These are phyloP conservation scores for Bradypodion ventrale DNA, from an alignment of 2,797 vertebrate genomes.

Conservation along the genomic window DNA sequence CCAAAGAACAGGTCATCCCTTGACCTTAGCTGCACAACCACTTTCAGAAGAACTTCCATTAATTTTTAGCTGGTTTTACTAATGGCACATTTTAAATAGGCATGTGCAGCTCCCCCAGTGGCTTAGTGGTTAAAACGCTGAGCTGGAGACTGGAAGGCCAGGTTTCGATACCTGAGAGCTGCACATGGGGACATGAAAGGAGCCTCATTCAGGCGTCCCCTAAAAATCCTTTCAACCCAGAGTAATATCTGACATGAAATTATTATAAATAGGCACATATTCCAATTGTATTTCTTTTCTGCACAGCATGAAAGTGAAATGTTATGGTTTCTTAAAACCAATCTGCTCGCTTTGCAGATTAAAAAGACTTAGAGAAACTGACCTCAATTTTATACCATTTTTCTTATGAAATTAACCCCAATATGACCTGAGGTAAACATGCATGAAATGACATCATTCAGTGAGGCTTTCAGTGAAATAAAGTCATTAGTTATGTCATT, in stretches of 20 bases:
- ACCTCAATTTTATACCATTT: neutral
- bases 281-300: neutral
- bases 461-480: neutral
- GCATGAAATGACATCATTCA: slow-evolving; percentile 20
- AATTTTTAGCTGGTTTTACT: neutral
- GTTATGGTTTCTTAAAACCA: too few species aligned
- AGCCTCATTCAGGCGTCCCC: too few species aligned
- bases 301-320: neutral
- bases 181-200: too few species aligned
- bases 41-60: neutral
- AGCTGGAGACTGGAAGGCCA: too few species aligned
- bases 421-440: neutral
- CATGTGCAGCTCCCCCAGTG: too few species aligned
- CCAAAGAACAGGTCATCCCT: neutral
- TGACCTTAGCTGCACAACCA: too few species aligned
- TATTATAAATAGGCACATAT: neutral
- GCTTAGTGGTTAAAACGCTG: too few species aligned
- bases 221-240: too few species aligned
- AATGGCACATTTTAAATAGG: neutral
- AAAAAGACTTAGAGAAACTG: neutral
- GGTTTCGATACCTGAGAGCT: too few species aligned
- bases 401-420: neutral
- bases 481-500: slow-evolving; percentile 45
- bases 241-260: too few species aligned
- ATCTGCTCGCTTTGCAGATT: neutral